Evolutionary conservation across 2,888 invertebrate species (phyloP).

Genomic region (Augochlorella aurata): DNA sequence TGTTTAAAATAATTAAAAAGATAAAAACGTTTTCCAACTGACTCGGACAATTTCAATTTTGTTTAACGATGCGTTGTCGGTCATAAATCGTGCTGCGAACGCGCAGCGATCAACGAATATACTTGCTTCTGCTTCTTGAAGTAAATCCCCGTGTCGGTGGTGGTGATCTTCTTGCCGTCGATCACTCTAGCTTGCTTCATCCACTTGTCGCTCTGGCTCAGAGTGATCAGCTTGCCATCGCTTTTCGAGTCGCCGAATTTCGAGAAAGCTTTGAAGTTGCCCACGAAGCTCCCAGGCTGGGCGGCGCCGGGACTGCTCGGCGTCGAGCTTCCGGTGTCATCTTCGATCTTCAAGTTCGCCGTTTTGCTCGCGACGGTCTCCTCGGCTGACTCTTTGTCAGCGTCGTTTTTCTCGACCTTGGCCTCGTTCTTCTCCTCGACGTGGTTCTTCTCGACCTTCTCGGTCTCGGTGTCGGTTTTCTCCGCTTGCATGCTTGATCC

Average conservation of each 20-base stretch:
- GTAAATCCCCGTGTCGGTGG: conserved; percentile 94
- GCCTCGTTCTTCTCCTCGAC: conserved; percentile 62
- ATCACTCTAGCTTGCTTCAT: conserved; percentile 95
- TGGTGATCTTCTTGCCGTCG: conserved; percentile 92
- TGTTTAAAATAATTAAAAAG: too few relatives aligned
- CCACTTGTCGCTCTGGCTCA: conserved; percentile 97
- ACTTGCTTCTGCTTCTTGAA: conserved; percentile 93
- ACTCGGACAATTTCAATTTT: too few relatives aligned
- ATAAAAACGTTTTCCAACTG: too few relatives aligned
- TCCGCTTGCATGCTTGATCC: conserved; percentile 58
- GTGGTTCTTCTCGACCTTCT: conserved; percentile 68
- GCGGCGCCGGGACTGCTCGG: conserved; percentile 70
- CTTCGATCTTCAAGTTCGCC: conserved; percentile 72
- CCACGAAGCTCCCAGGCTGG: conserved; percentile 69
- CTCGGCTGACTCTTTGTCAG: conserved; percentile 39
- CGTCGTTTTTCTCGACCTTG: conserved; percentile 50
- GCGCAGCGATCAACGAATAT: background rate
- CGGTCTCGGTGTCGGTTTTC: conserved; percentile 68
- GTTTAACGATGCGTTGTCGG: background rate
- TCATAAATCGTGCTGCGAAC: background rate
- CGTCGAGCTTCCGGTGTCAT: conserved; percentile 66
- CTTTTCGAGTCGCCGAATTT: conserved; percentile 94
- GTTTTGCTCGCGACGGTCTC: conserved; percentile 67
- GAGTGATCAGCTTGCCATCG: conserved; percentile 91
- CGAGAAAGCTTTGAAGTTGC: conserved; percentile 88